phyloP scores from a whole-genome alignment of 2,888 invertebrate species.

The Trichogramma evanescens region DNA sequence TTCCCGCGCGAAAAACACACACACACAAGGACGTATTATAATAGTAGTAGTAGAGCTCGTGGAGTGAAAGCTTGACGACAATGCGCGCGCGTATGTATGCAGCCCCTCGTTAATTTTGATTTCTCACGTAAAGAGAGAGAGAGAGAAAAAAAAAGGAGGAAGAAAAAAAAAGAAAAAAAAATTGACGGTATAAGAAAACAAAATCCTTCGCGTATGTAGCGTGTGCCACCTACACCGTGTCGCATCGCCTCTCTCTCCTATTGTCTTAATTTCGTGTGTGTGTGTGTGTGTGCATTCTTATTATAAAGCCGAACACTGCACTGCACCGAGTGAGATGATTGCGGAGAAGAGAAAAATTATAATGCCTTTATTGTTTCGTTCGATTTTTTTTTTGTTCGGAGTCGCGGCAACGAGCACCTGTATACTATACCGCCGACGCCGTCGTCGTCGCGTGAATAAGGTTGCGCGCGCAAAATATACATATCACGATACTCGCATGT shows the following conservation, averaged over 20 bases:
- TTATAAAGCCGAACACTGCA: not conserved
- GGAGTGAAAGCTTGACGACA: not conserved
- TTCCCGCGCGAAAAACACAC: too few species aligned
- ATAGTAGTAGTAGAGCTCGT: too few species aligned
- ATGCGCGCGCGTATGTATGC: not conserved
- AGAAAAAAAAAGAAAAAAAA: not conserved
- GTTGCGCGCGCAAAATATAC: too few species aligned
- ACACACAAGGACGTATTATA: too few species aligned
- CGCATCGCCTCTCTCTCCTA: not conserved
- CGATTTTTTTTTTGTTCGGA: not conserved
- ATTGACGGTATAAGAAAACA: not conserved
- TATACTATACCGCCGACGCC: too few species aligned
- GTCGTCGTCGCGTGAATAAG: too few species aligned
- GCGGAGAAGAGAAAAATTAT: too few species aligned
- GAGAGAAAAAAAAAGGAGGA: not conserved
- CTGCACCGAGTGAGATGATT: too few species aligned
- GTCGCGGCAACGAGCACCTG: not conserved
- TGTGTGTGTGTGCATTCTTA: not conserved
- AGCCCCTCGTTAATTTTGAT: conserved; percentile 8
- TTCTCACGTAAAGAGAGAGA: not conserved
- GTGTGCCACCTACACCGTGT: not conserved
- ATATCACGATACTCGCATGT: too few species aligned
- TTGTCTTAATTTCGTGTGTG: not conserved
- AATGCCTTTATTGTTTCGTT: not conserved
- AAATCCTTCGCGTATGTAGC: not conserved